Conservation (phyloP, 2,888 invertebrate species). For the Malachius bipustulatus region DNA sequence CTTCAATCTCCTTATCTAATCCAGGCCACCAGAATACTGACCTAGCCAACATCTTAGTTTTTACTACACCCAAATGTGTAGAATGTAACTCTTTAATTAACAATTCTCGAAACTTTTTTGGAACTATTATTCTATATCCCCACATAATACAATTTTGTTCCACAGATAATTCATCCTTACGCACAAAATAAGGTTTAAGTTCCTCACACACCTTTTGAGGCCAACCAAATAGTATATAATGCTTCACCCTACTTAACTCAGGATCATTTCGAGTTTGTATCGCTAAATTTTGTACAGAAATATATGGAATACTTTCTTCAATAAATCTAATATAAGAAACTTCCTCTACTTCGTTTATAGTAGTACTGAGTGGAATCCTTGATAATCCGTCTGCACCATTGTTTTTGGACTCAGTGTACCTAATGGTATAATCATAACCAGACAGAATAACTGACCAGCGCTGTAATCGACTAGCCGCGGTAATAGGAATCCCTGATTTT, state of each 20-base stretch:
- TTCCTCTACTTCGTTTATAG: not conserved
- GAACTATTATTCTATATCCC: too few species aligned
- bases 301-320: too few species aligned
- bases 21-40: slow-evolving; percentile 3
- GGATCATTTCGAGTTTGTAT: not conserved
- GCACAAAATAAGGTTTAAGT: not conserved
- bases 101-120: not conserved
- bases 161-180: too few species aligned
- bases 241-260: not conserved
- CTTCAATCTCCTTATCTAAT: slow-evolving; percentile 3
- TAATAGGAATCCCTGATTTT: slow-evolving; percentile 24
- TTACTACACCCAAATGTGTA: slow-evolving; percentile 4
- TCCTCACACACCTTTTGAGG: not conserved
- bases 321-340: too few species aligned
- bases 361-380: slow-evolving; percentile 13
- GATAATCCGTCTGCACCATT: slow-evolving; percentile 22
- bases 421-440: slow-evolving; percentile 18
- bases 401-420: slow-evolving; percentile 14
- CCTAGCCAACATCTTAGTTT: slow-evolving; percentile 2
- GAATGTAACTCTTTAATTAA: slow-evolving; percentile 4
- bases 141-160: too few species aligned
- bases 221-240: not conserved
- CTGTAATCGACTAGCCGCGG: slow-evolving; percentile 23
- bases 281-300: not conserved
- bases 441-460: slow-evolving; percentile 18